Percentiles rank a stretch among this genome's conserved stretches.
These are phyloP conservation scores for Rhadina sibilatrix DNA, from an alignment of 2,113 vertebrate genomes.

Conservation along the genomic window DNA sequence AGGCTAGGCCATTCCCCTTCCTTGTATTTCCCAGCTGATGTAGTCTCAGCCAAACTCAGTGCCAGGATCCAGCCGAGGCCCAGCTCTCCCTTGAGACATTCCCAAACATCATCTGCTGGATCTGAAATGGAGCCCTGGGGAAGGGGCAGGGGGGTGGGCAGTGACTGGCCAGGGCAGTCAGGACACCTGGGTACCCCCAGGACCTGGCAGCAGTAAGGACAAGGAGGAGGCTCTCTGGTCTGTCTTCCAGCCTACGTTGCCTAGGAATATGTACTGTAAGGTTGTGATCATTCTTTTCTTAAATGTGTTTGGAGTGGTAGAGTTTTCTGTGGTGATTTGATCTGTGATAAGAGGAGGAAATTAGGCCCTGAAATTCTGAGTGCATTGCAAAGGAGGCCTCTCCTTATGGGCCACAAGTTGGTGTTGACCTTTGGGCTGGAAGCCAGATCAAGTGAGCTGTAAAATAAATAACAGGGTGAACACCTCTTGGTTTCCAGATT, in stretches of 20 bases:
- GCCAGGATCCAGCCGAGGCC: not conserved
- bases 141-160: too few relatives aligned
- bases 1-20: not conserved
- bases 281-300: not conserved
- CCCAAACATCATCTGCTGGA: not conserved
- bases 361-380: not conserved
- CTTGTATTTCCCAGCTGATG: not conserved
- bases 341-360: not conserved
- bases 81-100: not conserved
- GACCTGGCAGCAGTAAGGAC: not conserved
- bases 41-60: not conserved
- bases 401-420: not conserved
- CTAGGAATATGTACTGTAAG: not conserved
- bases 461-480: not conserved
- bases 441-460: not conserved
- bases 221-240: not conserved
- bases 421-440: not conserved
- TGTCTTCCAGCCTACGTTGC: not conserved
- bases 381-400: not conserved
- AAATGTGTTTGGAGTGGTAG: not conserved
- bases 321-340: not conserved
- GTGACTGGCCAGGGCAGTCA: not conserved
- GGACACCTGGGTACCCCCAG: too few relatives aligned
- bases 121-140: not conserved
- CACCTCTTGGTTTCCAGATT: not conserved